Evolutionary conservation across 2,888 invertebrate genomes (phyloP), one percentile per base, ranked within the genome.

Genomic region (Xylophagus ater): DNA sequence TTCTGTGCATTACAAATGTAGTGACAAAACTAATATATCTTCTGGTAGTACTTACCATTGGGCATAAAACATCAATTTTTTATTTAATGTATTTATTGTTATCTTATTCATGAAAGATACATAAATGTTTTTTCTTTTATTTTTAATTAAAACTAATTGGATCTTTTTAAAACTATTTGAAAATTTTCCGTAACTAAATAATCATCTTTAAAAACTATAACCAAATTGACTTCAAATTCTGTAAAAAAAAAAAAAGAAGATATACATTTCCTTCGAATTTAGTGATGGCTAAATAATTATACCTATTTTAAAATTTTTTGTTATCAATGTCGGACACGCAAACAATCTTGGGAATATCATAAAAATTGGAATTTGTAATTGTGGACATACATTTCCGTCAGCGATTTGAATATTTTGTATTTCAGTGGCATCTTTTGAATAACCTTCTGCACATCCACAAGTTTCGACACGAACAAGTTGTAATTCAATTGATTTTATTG

Each of bases 321-420:
- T 89, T 44, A 80, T 72, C 44, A 93, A 72, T 29, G 93, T 89
- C 26, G 94, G 92, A 60, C 94, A 94, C 2, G 94, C 89, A 67
- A 96, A 97, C 34, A 96, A 72, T 34, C 96, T 70, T 37, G 96
- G 96, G 64, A 96, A 84, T 57, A 94, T 79, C 93, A 96, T 93
- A 67, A 87, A 78, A 57, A 96, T 85, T 20, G 94, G 93, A 55
- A 97, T 76, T 48, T 80, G 74, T 32, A 92, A 68, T 47, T 80
- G 79, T 42, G 83, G 76, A 36, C 78, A 72, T 37, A 90, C 79
- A 67, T 94, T 89, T 20, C 96, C 96, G 57, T 88, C 90, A 2
- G 88, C 92, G 45, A 96, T 82, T 72, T 97, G 96, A 58, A 97
- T 92, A 60, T 93, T 96, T 71, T 96, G 96, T 51, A 97, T 89